Conservation (phyloP, 1,140 invertebrate genomes). For the Zaprionus africanus region DNA sequence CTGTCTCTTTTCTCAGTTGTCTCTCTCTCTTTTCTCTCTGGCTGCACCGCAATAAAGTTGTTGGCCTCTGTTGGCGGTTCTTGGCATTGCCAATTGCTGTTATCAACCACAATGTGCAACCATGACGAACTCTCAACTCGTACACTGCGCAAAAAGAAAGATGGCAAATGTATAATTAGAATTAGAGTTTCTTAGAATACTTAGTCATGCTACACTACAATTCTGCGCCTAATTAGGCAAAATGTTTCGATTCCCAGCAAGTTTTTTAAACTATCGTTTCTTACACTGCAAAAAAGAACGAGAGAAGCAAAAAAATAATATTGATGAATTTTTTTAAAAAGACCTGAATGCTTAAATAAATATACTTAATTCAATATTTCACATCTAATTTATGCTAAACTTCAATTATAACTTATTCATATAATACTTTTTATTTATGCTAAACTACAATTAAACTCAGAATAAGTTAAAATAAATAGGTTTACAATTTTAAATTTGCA, state of each 20-base stretch:
- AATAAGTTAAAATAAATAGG: no score
- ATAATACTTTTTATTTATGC: no score
- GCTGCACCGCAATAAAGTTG: slow-evolving; percentile 37
- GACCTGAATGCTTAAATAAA: no score
- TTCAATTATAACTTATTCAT: no score
- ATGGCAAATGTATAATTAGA: neutral
- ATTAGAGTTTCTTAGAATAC: neutral
- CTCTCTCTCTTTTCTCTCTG: neutral
- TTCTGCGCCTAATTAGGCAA: neutral
- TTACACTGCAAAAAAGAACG: neutral
- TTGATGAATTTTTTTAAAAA: no score
- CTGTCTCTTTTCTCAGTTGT: neutral
- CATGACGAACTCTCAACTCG: slow-evolving; percentile 5
- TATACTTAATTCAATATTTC: no score
- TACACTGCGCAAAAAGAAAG: slow-evolving; percentile 18
- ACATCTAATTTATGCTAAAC: no score
- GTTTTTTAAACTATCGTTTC: neutral
- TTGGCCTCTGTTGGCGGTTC: slow-evolving; percentile 31
- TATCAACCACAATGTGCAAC: slow-evolving; percentile 25
- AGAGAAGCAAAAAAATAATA: no score
- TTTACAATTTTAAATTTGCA: no score
- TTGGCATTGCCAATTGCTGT: slow-evolving; percentile 48
- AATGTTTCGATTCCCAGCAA: neutral
- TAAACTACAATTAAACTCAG: no score
- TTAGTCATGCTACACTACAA: neutral